A percentile compares a stretch with the other conserved stretches of the same genome.
phyloP scores from a whole-genome alignment of 2,888 invertebrate species.

The Deroplatys truncata region DNA sequence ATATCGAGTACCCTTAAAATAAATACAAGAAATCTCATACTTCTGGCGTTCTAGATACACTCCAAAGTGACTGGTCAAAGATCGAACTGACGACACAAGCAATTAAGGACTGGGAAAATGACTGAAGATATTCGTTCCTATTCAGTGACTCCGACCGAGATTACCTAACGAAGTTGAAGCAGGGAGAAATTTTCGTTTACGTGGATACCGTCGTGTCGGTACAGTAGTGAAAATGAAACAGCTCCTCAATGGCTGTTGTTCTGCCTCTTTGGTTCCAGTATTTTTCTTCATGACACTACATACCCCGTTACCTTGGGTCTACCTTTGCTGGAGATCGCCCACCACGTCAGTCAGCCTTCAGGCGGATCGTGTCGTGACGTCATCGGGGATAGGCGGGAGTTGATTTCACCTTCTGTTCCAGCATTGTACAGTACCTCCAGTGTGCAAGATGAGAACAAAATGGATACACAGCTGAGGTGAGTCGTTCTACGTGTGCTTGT shows the following conservation, averaged over 20 bases:
- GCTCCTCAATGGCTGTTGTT: not conserved
- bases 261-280: not conserved
- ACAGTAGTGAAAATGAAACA: not conserved
- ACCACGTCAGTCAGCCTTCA: not conserved
- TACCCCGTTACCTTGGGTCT: not conserved
- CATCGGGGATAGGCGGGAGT: not conserved
- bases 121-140: too few species aligned
- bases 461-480: not conserved
- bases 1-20: too few species aligned
- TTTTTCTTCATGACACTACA: not conserved
- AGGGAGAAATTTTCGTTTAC: too few species aligned
- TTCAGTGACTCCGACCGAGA: too few species aligned
- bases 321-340: not conserved
- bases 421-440: not conserved
- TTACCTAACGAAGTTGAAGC: too few species aligned
- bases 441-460: not conserved
- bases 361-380: slow-evolving; percentile 14
- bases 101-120: too few species aligned
- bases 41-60: too few species aligned
- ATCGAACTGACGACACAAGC: too few species aligned
- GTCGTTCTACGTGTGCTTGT: not conserved
- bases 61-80: too few species aligned
- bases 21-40: too few species aligned
- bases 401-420: not conserved
- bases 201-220: too few species aligned